Conservation (phyloP, 2,888 invertebrate species). For the Plemyria rubiginata region DNA sequence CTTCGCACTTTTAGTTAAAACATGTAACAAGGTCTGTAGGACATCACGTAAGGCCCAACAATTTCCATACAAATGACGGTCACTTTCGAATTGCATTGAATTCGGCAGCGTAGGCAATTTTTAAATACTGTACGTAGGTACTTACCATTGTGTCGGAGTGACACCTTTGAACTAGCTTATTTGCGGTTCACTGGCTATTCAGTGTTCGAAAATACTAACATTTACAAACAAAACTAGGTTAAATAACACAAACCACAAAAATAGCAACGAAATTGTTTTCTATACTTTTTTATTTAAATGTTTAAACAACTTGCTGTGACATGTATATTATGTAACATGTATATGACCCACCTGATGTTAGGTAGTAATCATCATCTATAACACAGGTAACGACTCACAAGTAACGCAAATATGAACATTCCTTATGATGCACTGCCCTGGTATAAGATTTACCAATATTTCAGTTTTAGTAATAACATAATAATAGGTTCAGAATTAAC, state of each 20-base stretch:
- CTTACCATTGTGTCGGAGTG: constrained; percentile 62
- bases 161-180: constrained; percentile 30
- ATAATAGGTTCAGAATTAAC: background rate
- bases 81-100: constrained; percentile 79
- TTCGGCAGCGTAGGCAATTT: constrained; percentile 63
- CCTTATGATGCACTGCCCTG: too few relatives aligned
- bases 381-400: too few relatives aligned
- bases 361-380: too few relatives aligned
- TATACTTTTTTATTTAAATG: too few relatives aligned
- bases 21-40: constrained; percentile 72
- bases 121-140: constrained; percentile 38
- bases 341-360: too few relatives aligned
- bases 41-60: constrained; percentile 66
- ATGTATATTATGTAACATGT: too few relatives aligned
- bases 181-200: constrained; percentile 23
- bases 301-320: too few relatives aligned
- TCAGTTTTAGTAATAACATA: too few relatives aligned
- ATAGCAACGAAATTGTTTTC: background rate
- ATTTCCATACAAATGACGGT: constrained; percentile 80
- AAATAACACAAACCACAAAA: constrained; percentile 2
- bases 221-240: background rate
- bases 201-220: background rate
- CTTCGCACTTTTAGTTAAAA: constrained; percentile 57
- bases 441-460: too few relatives aligned
- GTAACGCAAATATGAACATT: too few relatives aligned